These are phyloP conservation scores for Pterois miles DNA, from an alignment of 2,797 vertebrate species.

Conservation along the genomic window DNA sequence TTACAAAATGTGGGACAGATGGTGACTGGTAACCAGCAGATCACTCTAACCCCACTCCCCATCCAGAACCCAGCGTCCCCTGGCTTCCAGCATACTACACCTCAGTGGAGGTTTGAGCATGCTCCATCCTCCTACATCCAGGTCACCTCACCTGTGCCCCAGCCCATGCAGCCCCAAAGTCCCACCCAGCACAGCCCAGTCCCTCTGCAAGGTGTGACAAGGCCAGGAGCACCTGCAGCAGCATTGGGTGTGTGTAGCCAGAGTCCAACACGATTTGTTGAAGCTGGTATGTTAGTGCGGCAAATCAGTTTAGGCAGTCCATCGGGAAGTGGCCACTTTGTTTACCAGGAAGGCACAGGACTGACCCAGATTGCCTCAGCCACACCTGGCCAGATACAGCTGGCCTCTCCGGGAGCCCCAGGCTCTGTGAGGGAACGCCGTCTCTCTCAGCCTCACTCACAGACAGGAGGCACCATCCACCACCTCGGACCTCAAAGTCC, in stretches of 20 bases:
- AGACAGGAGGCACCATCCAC: constrained; percentile 96
- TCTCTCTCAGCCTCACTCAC: constrained; percentile 95
- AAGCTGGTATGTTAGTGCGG: constrained; percentile 91
- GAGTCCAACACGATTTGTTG: constrained; percentile 94
- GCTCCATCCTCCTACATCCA: constrained; percentile 94
- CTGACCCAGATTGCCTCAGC: constrained; percentile 89
- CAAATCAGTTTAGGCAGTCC: constrained; percentile 93
- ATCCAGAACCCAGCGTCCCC: constrained; percentile 93
- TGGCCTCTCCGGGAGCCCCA: constrained; percentile 85
- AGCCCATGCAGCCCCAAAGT: constrained; percentile 94
- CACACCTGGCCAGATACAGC: constrained; percentile 87
- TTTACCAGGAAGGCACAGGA: constrained; percentile 92
- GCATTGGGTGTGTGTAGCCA: constrained; percentile 91
- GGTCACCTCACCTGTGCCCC: constrained; percentile 93
- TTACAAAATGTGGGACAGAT: constrained; percentile 94
- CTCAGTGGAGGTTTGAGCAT: constrained; percentile 94
- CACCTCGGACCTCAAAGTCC: constrained; percentile 96
- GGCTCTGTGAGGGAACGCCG: constrained; percentile 88
- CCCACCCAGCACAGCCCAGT: constrained; percentile 94
- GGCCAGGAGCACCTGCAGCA: constrained; percentile 85
- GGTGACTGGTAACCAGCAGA: constrained; percentile 92
- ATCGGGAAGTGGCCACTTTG: constrained; percentile 88
- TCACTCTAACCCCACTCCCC: constrained; percentile 91
- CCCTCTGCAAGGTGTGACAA: constrained; percentile 86
- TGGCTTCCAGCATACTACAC: constrained; percentile 91